Conservation (phyloP, 2,113 vertebrate species). For the Macquaria australasica region DNA sequence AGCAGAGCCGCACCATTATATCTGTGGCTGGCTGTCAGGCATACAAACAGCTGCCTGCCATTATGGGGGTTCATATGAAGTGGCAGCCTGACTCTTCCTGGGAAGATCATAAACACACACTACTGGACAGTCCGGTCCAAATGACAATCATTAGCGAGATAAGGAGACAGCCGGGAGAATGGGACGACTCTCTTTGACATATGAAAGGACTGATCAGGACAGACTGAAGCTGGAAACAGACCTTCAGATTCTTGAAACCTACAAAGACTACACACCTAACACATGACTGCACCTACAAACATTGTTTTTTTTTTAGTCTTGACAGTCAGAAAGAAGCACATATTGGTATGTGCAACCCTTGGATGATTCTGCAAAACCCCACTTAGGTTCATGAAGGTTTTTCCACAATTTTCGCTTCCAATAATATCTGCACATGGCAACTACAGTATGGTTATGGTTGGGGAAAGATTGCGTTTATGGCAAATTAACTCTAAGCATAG, state of each 20-base stretch:
- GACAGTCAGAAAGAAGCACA: too few relatives aligned
- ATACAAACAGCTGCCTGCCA: constrained; percentile 33
- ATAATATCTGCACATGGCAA: not conserved
- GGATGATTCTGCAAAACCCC: not conserved
- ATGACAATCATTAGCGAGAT: constrained; percentile 28
- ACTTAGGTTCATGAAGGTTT: not conserved
- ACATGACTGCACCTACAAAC: not conserved
- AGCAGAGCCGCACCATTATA: constrained; percentile 53
- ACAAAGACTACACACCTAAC: too few relatives aligned
- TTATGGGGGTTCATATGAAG: constrained; percentile 27
- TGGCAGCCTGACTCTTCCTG: constrained; percentile 29
- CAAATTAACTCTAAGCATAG: too few relatives aligned
- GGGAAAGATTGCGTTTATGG: too few relatives aligned
- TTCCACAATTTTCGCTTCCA: not conserved
- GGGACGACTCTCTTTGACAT: not conserved
- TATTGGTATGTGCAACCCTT: too few relatives aligned
- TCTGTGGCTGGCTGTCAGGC: constrained; percentile 28
- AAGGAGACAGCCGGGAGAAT: constrained; percentile 22
- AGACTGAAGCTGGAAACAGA: not conserved
- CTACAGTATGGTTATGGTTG: too few relatives aligned
- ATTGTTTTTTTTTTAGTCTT: too few relatives aligned
- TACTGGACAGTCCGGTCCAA: constrained; percentile 10
- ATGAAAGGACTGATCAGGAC: not conserved
- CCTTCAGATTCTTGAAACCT: not conserved
- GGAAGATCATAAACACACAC: constrained; percentile 14